phyloP scores from a whole-genome alignment of 2,888 invertebrate species.

The Uloborus plumipes region DNA sequence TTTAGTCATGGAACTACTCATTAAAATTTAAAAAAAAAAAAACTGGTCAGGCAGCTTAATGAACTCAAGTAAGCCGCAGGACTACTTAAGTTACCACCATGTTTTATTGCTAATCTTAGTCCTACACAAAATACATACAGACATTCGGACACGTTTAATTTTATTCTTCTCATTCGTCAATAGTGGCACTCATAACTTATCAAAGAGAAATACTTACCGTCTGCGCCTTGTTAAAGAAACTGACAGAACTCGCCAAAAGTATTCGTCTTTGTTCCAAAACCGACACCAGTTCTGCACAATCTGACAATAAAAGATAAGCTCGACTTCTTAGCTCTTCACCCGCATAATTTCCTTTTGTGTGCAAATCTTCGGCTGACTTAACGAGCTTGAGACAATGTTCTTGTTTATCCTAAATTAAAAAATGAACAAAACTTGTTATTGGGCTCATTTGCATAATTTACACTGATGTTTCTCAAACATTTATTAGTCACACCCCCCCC shows the following conservation, averaged over 20 bases:
- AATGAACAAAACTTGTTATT: background rate
- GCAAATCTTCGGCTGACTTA: slow-evolving; percentile 82
- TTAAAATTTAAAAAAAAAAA: too few relatives aligned
- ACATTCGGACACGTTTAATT: too few relatives aligned
- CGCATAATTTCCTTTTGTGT: slow-evolving; percentile 80
- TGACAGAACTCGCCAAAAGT: slow-evolving; percentile 78
- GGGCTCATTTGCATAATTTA: background rate
- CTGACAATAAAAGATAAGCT: slow-evolving; percentile 78
- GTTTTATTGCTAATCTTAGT: too few relatives aligned
- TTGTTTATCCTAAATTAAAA: slow-evolving; percentile 76
- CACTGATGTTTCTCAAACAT: background rate
- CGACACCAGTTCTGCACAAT: slow-evolving; percentile 80
- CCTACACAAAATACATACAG: too few relatives aligned
- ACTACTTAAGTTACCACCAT: too few relatives aligned
- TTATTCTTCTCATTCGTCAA: too few relatives aligned
- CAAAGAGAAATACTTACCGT: slow-evolving; percentile 74
- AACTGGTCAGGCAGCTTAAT: too few relatives aligned
- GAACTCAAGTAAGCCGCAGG: too few relatives aligned
- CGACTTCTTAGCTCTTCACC: slow-evolving; percentile 77
- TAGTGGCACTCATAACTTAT: too few relatives aligned
- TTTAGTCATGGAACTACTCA: too few relatives aligned
- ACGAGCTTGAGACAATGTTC: slow-evolving; percentile 83
- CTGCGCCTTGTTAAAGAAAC: slow-evolving; percentile 80
- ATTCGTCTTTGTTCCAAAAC: slow-evolving; percentile 80
- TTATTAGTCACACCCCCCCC: too few relatives aligned